Evolutionary conservation across 1,140 invertebrate genomes (phyloP).

Genomic region (Pseudomyrmex gracilis): DNA sequence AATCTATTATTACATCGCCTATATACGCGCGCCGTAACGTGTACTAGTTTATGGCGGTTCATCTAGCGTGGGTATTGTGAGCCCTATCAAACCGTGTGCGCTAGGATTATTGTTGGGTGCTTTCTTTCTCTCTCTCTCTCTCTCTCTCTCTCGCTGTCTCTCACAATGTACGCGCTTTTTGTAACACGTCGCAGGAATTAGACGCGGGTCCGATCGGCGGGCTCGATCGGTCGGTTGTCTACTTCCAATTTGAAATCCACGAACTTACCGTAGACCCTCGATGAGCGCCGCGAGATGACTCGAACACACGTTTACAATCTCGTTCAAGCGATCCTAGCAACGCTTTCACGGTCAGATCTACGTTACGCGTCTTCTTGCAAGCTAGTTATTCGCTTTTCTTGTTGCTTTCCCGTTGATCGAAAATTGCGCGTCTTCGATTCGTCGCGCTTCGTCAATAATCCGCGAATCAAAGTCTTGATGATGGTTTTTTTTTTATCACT

Average conservation of each 20-base stretch:
- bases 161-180: slow-evolving; percentile 49
- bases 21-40: slow-evolving; percentile 41
- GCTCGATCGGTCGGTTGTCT: slow-evolving; percentile 37
- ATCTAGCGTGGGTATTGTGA: slow-evolving; percentile 8
- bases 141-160: not conserved
- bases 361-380: slow-evolving; percentile 16
- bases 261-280: not conserved
- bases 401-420: slow-evolving; percentile 19
- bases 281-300: not conserved
- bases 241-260: slow-evolving; percentile 37
- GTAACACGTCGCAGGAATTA: slow-evolving; percentile 41
- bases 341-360: too few relatives aligned
- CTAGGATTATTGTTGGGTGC: not conserved
- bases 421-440: slow-evolving; percentile 35
- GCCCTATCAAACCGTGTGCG: not conserved
- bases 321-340: not conserved
- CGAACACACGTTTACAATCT: not conserved
- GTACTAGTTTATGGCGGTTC: slow-evolving; percentile 38
- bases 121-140: too few relatives aligned
- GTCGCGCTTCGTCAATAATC: slow-evolving; percentile 15
- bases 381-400: slow-evolving; percentile 24
- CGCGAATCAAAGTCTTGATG: not conserved
- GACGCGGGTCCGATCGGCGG: slow-evolving; percentile 5
- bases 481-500: too few relatives aligned
- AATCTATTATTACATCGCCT: slow-evolving; percentile 78